Conservation (phyloP, 2,888 invertebrate genomes). For the Brachynemurus nebulosus region DNA sequence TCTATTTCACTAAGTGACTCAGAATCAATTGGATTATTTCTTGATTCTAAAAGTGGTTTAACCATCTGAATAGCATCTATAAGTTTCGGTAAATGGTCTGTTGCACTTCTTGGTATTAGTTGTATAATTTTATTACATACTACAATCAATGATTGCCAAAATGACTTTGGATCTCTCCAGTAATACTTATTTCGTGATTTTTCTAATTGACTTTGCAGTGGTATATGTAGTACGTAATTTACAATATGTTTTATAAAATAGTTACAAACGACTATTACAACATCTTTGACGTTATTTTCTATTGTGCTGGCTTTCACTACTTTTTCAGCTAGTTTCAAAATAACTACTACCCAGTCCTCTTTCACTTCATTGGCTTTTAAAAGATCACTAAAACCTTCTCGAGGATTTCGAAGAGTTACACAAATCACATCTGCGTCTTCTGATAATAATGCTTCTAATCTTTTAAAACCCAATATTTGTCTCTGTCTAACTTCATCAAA, state of each 20-base stretch:
- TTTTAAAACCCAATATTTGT: neutral
- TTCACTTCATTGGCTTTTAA: neutral
- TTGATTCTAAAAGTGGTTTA: constrained; percentile 18
- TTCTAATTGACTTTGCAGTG: constrained; percentile 14
- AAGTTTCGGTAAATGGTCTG: constrained; percentile 23
- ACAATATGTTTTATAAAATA: constrained; percentile 19
- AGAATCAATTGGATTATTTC: too few relatives aligned
- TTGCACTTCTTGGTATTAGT: constrained; percentile 23
- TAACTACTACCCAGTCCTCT: constrained; percentile 33
- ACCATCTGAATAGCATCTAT: constrained; percentile 20
- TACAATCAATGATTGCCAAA: constrained; percentile 20
- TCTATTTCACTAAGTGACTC: constrained; percentile 35
- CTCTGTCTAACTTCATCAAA: too few relatives aligned
- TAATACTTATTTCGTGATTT: constrained; percentile 16
- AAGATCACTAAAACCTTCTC: neutral
- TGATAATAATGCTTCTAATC: neutral
- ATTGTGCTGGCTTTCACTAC: constrained; percentile 29
- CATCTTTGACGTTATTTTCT: constrained; percentile 15
- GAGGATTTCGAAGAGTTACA: neutral
- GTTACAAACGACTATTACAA: constrained; percentile 16
- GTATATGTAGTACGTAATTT: constrained; percentile 17
- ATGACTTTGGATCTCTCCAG: constrained; percentile 19
- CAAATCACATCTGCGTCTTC: neutral
- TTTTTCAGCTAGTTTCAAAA: constrained; percentile 33
- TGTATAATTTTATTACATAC: constrained; percentile 28